Conservation (phyloP, 2,113 vertebrate genomes). For the Cyprinodon variegatus region DNA sequence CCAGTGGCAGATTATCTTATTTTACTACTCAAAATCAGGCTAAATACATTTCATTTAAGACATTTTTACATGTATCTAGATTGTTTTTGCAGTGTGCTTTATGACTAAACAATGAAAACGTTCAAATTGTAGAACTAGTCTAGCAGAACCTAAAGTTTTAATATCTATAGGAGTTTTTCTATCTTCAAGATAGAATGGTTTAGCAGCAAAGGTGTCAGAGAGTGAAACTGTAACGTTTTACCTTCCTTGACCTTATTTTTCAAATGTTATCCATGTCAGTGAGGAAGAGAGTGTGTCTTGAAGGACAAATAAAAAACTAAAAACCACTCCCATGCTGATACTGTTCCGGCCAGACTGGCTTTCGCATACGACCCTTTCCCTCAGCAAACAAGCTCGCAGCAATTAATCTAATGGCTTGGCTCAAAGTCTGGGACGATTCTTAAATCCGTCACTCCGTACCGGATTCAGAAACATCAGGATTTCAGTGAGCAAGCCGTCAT, state of each 20-base stretch:
- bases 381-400: conserved; percentile 18
- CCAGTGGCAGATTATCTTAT: too few relatives aligned
- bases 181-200: too few relatives aligned
- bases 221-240: too few relatives aligned
- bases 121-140: background rate
- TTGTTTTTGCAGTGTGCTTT: background rate
- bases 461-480: background rate
- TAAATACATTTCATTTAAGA: too few relatives aligned
- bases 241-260: background rate
- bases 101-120: background rate
- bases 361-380: conserved; percentile 1
- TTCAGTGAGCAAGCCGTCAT: background rate
- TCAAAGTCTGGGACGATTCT: conserved; percentile 46
- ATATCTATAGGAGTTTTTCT: too few relatives aligned
- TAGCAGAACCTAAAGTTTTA: background rate
- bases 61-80: background rate
- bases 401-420: conserved; percentile 63
- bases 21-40: too few relatives aligned
- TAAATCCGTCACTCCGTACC: conserved; percentile 31
- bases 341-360: conserved; percentile 8
- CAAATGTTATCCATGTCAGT: background rate
- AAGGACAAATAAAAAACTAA: background rate
- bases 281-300: background rate
- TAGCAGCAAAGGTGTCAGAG: too few relatives aligned
- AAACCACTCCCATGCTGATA: conserved; percentile 12